Evolutionary conservation across 2,888 invertebrate species (phyloP).

Genomic region (Lasioglossum leucozonium): DNA sequence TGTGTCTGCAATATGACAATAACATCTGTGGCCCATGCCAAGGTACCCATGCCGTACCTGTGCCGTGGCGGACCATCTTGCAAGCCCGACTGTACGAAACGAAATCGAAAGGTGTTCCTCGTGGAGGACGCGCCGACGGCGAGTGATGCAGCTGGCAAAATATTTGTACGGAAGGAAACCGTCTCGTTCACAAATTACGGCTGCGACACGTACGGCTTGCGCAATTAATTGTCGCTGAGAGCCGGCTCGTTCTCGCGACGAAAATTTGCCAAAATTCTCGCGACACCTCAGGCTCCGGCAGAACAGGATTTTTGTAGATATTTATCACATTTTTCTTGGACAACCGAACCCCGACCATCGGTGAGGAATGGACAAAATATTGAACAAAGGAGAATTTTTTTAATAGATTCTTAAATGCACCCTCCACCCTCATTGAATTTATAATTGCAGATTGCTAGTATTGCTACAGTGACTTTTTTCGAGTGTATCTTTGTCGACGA

Average conservation of each 20-base stretch:
- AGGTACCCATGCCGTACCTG: conserved; percentile 64
- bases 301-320: background rate
- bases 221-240: conserved; percentile 40
- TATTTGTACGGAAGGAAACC: conserved; percentile 61
- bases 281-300: background rate
- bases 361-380: no score
- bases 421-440: background rate
- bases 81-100: conserved; percentile 72
- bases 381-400: no score
- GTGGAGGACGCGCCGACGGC: conserved; percentile 34
- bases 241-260: background rate
- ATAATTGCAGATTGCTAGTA: background rate
- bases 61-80: conserved; percentile 71
- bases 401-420: background rate
- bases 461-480: no score
- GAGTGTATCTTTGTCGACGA: no score
- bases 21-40: conserved; percentile 80
- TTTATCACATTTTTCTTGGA: no score
- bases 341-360: no score
- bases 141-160: conserved; percentile 71
- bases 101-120: conserved; percentile 70
- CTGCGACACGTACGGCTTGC: conserved; percentile 4
- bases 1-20: conserved; percentile 82
- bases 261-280: background rate
- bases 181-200: conserved; percentile 26